These are phyloP conservation scores for Gallinago nigripennis DNA, from an alignment of 2,797 vertebrate species.

Conservation along the genomic window DNA sequence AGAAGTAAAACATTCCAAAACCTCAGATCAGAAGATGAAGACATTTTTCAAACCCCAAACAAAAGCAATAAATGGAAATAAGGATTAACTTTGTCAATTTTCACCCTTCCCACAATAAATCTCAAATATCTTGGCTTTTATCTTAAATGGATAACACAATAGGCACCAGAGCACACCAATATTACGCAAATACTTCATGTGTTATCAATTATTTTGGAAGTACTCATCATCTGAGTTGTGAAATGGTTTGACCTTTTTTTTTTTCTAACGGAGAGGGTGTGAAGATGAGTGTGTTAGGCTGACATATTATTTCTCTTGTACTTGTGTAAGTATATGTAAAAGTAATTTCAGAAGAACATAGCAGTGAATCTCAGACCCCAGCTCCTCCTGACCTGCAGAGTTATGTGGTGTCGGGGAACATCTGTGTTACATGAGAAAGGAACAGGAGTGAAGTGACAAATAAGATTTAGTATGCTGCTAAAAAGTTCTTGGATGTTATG, in stretches of 20 bases:
- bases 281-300: not conserved
- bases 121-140: conserved; percentile 54
- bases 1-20: conserved; percentile 43
- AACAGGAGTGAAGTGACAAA: not conserved
- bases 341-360: not conserved
- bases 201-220: conserved; percentile 63
- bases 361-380: not conserved
- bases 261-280: not conserved
- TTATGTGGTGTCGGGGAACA: not conserved
- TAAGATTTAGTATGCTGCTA: not conserved
- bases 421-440: not conserved
- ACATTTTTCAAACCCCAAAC: conserved; percentile 53
- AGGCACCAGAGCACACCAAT: conserved; percentile 51
- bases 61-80: conserved; percentile 60
- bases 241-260: conserved; percentile 56
- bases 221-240: conserved; percentile 57
- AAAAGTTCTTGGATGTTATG: not conserved
- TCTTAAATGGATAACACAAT: conserved; percentile 53
- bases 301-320: not conserved
- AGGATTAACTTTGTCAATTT: conserved; percentile 55
- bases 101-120: conserved; percentile 59
- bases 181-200: conserved; percentile 67
- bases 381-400: not conserved
- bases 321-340: not conserved
- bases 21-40: conserved; percentile 59